These are phyloP conservation scores for Aspidiotus destructor DNA, from an alignment of 2,888 invertebrate species.

Conservation along the genomic window DNA sequence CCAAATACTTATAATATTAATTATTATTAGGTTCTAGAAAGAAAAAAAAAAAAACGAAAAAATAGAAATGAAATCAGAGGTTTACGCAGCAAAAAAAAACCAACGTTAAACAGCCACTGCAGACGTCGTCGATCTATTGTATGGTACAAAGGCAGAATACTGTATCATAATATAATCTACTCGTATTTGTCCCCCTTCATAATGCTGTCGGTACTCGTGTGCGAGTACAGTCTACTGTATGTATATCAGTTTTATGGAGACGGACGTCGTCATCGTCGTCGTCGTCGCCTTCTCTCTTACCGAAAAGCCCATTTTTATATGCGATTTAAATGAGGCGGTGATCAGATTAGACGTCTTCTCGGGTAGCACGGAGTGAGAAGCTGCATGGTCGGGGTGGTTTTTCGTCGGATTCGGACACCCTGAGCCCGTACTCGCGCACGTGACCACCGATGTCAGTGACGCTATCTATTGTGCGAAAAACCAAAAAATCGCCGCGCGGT, in stretches of 20 bases:
- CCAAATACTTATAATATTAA: too few relatives aligned
- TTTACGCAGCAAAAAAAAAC: too few relatives aligned
- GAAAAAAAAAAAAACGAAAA: too few relatives aligned
- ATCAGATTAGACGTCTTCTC: constrained; percentile 19
- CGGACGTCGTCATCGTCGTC: background rate
- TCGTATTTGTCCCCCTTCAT: too few relatives aligned
- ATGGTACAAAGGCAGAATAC: too few relatives aligned
- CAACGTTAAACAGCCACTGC: too few relatives aligned
- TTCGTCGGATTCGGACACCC: background rate
- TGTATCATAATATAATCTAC: too few relatives aligned
- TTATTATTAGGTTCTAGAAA: too few relatives aligned
- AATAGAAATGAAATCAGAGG: too few relatives aligned
- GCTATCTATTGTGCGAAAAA: constrained; percentile 16
- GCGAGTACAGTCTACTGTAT: background rate
- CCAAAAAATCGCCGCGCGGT: constrained; percentile 6
- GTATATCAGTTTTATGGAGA: constrained; percentile 8
- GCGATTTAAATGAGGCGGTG: constrained; percentile 27
- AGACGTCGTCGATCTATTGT: too few relatives aligned
- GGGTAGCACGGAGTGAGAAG: background rate
- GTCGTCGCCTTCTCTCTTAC: too few relatives aligned
- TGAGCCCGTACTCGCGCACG: constrained; percentile 4
- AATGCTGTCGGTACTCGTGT: too few relatives aligned
- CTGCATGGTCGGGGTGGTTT: background rate
- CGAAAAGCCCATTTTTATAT: constrained; percentile 6
- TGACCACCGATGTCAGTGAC: constrained; percentile 20